phyloP scores from a whole-genome alignment of 2,888 invertebrate species.

The Eupelmus urozonus region DNA sequence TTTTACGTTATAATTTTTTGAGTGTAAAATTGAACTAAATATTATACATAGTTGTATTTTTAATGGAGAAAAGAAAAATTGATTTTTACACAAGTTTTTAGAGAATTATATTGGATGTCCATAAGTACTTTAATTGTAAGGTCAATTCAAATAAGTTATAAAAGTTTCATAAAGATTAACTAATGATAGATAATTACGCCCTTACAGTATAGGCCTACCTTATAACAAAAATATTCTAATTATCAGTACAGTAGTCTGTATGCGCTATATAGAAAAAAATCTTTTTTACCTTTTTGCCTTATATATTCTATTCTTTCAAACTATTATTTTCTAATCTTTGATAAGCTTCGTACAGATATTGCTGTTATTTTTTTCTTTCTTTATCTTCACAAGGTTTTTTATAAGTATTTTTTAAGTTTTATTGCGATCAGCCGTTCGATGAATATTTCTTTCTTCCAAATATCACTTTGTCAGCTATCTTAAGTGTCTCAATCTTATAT shows the following conservation, averaged over 20 bases:
- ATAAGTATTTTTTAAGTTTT: constrained; percentile 64
- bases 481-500: constrained; percentile 5
- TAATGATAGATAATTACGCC: constrained; percentile 20
- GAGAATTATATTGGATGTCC: no score
- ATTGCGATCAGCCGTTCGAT: constrained; percentile 63
- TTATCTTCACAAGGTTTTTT: constrained; percentile 59
- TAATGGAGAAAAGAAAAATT: not conserved
- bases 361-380: constrained; percentile 58
- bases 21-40: not conserved
- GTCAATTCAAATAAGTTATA: no score
- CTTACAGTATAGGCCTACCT: constrained; percentile 53
- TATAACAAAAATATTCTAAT: constrained; percentile 45
- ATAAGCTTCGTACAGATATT: constrained; percentile 46
- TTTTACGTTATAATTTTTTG: not conserved
- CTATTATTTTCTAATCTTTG: constrained; percentile 58
- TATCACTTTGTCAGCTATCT: constrained; percentile 63
- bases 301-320: constrained; percentile 60
- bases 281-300: constrained; percentile 49
- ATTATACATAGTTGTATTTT: no score
- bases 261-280: constrained; percentile 41
- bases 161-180: constrained; percentile 36
- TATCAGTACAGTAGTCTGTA: constrained; percentile 22
- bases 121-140: no score
- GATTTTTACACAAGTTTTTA: not conserved
- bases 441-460: constrained; percentile 68